Evolutionary conservation across 2,888 invertebrate genomes (phyloP).

Genomic region (Hypselothyrea guttata): DNA sequence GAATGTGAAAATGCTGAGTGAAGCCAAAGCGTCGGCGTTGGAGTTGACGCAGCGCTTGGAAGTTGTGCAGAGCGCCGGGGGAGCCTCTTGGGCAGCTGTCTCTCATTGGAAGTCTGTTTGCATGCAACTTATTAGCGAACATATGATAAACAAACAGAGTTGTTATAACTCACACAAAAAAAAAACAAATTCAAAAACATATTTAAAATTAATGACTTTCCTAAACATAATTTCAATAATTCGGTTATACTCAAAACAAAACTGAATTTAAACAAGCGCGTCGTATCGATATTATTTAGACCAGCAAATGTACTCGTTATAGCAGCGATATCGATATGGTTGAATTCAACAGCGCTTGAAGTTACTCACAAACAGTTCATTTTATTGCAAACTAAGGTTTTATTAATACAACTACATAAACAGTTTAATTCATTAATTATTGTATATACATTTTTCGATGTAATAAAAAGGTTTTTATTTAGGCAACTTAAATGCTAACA

Average conservation of each 20-base stretch:
- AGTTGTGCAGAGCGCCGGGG: constrained; percentile 44
- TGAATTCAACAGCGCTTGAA: no score
- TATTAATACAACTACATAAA: no score
- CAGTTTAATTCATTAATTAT: no score
- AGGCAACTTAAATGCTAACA: no score
- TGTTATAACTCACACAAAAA: background rate
- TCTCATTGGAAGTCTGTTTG: constrained; percentile 39
- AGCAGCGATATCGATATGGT: no score
- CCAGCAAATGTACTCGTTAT: no score
- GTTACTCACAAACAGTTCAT: no score
- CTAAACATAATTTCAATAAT: background rate
- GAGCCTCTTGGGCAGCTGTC: constrained; percentile 38
- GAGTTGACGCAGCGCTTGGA: constrained; percentile 75
- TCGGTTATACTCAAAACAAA: background rate
- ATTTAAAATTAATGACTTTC: background rate
- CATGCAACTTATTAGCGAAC: constrained; percentile 1
- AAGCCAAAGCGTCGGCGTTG: constrained; percentile 72
- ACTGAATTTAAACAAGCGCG: background rate
- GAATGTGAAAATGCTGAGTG: constrained; percentile 34
- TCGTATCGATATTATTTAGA: constrained; percentile 1
- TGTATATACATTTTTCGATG: no score
- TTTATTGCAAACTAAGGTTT: no score
- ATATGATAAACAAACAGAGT: constrained; percentile 38
- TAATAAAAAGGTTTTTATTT: no score
- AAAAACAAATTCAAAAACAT: background rate